A percentile compares a stretch with the other conserved stretches of the same genome.
Conservation (phyloP, 2,888 invertebrate species). For the Papilio protenor region DNA sequence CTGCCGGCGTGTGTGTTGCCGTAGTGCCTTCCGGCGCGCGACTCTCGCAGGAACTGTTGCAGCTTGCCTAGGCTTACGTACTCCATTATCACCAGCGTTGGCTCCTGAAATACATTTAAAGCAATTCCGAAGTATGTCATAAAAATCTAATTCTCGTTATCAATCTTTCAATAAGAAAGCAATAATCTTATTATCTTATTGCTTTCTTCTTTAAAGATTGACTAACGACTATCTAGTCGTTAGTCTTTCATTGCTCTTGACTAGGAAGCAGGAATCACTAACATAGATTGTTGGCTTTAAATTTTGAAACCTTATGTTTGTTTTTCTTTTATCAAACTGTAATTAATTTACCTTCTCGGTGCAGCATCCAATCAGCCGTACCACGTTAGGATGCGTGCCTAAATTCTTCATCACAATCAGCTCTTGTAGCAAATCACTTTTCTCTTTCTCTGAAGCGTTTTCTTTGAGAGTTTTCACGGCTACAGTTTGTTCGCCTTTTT, state of each 20-base stretch:
- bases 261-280: no score
- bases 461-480: conserved; percentile 98
- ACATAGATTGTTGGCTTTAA: no score
- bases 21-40: conserved; percentile 92
- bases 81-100: conserved; percentile 96
- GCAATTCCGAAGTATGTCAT: background rate
- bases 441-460: conserved; percentile 94
- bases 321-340: no score
- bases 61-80: conserved; percentile 95
- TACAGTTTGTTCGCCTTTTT: conserved; percentile 90
- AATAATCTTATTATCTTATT: no score
- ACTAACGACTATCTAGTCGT: no score
- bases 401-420: conserved; percentile 96
- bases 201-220: no score
- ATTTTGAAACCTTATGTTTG: no score
- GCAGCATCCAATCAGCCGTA: conserved; percentile 94
- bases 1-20: conserved; percentile 91
- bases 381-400: conserved; percentile 95
- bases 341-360: conserved; percentile 92
- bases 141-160: background rate
- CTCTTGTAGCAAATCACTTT: conserved; percentile 94
- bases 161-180: no score
- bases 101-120: conserved; percentile 83
- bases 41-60: conserved; percentile 93
- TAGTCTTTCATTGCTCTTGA: no score